Base-by-base conservation (phyloP, 1,140 invertebrate genomes). In the Drosophila dunni region DNA sequence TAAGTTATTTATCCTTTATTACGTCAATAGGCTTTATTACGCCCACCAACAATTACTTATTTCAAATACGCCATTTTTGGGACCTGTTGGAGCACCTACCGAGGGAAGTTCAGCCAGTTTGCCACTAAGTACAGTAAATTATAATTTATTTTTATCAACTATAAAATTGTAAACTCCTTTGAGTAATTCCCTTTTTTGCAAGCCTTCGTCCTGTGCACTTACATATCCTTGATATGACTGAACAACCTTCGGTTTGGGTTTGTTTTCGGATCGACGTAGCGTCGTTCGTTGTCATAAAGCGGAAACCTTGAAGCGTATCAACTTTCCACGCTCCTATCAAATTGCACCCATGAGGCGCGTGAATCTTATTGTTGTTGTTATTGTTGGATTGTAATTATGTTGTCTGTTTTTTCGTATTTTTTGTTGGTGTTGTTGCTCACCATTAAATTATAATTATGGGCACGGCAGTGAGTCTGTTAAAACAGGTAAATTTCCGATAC, bases 291-390 rank as follows among this genome's bases (percentile, higher is more conserved):
- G 77, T 74, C 74, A 81, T 72, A 78, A 66, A 73, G 85, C 84
- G 85, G 78, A 84, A 89, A 71, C 84, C 84, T 89, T 89, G 80
- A 89, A 89, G 84, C 75, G 68, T 89, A 89, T 89, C 85, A 65
- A 53, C 70, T 89, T 89, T 74, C 84, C 66, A 72, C 56, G 71
- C 67, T 70, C 70, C 74, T 88, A 83, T 88, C 80, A 45, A 71
- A 57, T 88, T 67, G 84, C 83, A 80, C 69, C 80, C 83, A 83
- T 80, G 68, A 67, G 64, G 68, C 64, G 53, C 51, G 73, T 65
- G 58, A 71, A 60, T 67, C 63, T 68, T 78, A 33, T 54, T 60
- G 45, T 60, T 60, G 34, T 68, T 69, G 42, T 71, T 81, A 45
- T 75, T 88, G 84, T 60, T 45, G 56, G 46, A 24, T 48, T 50